Evolutionary conservation across 2,888 invertebrate species (phyloP).

Genomic region (Criorhina ranunculi): DNA sequence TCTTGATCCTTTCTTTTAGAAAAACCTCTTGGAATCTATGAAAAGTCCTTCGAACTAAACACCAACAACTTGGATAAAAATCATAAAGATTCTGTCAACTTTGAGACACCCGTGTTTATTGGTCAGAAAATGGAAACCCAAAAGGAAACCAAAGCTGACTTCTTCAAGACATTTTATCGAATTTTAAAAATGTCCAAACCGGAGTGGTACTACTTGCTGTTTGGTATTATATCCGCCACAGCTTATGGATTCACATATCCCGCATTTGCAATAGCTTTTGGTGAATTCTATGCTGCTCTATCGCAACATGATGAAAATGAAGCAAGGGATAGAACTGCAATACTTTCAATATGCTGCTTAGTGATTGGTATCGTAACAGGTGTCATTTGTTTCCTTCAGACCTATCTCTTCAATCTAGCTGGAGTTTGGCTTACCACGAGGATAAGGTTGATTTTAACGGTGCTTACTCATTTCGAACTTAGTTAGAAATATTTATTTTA

Average conservation of each 20-base stretch:
- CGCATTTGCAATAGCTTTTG: constrained; percentile 90
- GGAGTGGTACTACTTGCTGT: constrained; percentile 88
- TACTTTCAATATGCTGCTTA: constrained; percentile 88
- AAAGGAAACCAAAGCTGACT: constrained; percentile 83
- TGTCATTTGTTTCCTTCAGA: constrained; percentile 88
- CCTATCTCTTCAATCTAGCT: constrained; percentile 90
- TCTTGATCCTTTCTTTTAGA: constrained; percentile 76
- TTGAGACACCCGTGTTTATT: constrained; percentile 79
- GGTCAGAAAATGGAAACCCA: constrained; percentile 5
- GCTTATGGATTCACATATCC: constrained; percentile 90
- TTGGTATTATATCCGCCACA: constrained; percentile 88
- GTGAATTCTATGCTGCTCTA: constrained; percentile 91
- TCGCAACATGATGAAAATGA: constrained; percentile 86
- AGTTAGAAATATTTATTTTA: neutral
- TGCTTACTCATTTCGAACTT: neutral
- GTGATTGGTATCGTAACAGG: constrained; percentile 88
- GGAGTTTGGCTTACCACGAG: constrained; percentile 91
- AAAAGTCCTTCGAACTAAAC: constrained; percentile 83
- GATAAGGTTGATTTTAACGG: constrained; percentile 84
- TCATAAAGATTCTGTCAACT: constrained; percentile 81
- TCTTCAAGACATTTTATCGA: constrained; percentile 84
- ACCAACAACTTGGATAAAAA: constrained; percentile 82
- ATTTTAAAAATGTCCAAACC: constrained; percentile 88
- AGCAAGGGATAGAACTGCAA: constrained; percentile 86
- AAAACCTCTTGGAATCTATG: constrained; percentile 81